Base-by-base conservation (phyloP, 1,140 invertebrate genomes). In the Megathymus violae region DNA sequence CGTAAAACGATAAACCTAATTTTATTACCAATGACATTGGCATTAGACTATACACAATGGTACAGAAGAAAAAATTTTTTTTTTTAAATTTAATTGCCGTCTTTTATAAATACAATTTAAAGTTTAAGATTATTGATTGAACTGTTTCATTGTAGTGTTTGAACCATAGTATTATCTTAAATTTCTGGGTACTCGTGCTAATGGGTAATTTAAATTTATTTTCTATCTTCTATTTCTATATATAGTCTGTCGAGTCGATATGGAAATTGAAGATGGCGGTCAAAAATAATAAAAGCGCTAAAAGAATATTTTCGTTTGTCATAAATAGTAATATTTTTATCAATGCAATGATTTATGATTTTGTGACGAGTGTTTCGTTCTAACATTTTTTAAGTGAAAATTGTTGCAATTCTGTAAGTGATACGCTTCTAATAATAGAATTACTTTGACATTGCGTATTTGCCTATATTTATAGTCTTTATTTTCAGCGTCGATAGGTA, bases 271-370 rank as follows among this genome's bases (percentile, higher is more conserved):
- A 90, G 86, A 90, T 89, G 88, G 88, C 88, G 83, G 82, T 87
- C 79, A 84, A 90, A 87, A 89, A 89, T 89, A 90, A 89, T 85
- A 89, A 88, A 85, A 80, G 88, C 88, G 88, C 88, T 90, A 89
- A 90, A 90, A 88, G 74, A 87, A 73, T 83, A 81, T 85, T 87
- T 85, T 85, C 71, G 62, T 64, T 75, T 69, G 59, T 76, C 63
- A 64, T 69, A 66, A 73, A 36, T 11, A 1, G n/a, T 36, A 36
- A 11, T 36, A 36, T 73, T 67, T 67, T 69, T 80, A 70, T 62
- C 50, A 75, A 74, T 52, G 58, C 40, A 48, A 51, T 65, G 38
- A 68, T 69, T 52, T 58, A 46, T 25, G 11, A 58, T 46, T 46
- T 25, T 58, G n/a, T 46, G 59, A 47, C 46, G 58, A 56, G 41